Evolutionary conservation across 2,797 vertebrate species (phyloP).

Genomic region (Orientallactaga sibirica): DNA sequence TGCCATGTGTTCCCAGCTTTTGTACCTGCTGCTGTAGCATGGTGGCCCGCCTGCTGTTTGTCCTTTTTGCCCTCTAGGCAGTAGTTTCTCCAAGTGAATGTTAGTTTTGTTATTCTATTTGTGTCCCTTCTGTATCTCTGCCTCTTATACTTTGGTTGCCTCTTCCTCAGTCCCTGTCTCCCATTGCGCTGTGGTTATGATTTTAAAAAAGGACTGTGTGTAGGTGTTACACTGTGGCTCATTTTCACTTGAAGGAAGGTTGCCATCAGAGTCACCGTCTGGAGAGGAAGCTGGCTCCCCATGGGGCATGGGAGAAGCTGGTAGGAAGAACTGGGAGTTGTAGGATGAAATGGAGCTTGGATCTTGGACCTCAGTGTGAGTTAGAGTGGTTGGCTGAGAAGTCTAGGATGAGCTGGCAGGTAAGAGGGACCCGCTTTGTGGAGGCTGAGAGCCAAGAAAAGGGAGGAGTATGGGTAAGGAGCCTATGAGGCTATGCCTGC

Average conservation of each 20-base stretch:
- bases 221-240: not conserved
- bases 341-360: not conserved
- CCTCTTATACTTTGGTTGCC: not conserved
- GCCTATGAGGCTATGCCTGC: not conserved
- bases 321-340: not conserved
- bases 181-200: not conserved
- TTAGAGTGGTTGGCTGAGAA: not conserved
- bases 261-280: not conserved
- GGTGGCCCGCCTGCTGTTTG: not conserved
- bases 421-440: not conserved
- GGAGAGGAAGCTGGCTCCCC: not conserved
- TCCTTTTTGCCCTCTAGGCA: not conserved
- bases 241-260: not conserved
- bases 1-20: not conserved
- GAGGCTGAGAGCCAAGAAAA: not conserved
- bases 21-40: not conserved
- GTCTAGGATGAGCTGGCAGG: not conserved
- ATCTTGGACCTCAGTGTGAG: not conserved
- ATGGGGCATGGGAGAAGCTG: not conserved
- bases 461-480: not conserved
- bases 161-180: not conserved
- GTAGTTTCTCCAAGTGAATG: constrained; percentile 15
- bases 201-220: not conserved
- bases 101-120: not conserved
- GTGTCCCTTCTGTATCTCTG: not conserved